Evolutionary conservation across 2,888 invertebrate genomes (phyloP), one percentile per base, ranked within the genome.

Genomic region (Trichopria drosophilae): DNA sequence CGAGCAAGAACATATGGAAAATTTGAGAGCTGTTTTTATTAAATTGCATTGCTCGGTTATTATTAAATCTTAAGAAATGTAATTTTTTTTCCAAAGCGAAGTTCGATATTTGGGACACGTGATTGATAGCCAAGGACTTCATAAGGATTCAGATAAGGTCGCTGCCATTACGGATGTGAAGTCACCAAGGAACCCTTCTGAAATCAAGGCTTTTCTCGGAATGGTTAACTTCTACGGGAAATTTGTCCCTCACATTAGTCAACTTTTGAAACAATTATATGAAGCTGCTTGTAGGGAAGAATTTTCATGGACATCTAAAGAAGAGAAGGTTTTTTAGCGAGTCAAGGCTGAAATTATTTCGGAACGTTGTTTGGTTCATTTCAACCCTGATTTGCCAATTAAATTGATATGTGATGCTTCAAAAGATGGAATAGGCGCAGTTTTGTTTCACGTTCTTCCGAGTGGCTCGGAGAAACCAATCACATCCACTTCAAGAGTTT

Each of bases 161-260:
- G 15, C 13, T 10, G 69, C 66, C 0, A 71, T 73, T 13, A 16
- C 61, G 10, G 54, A 65, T 4, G 52, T 63, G 39, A 56, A 60
- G 9, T 44, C 10, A 32, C 69, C 67, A 4, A 50, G 47, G 15
- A 58, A 66, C 41, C 50, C 60, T 0, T 46, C 51, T 19, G 57
- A 63, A 51, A 43, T 69, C 0, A 58, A 57, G 24, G 59, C 68
- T 1, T 71, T 70, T 53, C 29, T 65, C 2, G 72, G 72, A 0
- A 59, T 71, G 47, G 53, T 70, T 0, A 72, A 73, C 58, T 76
- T 70, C 58, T 76, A 74, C 53, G 60, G 66, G 6, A 62, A 62
- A 35, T 76, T 75, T 60, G 54, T 73, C 1, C 58, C 63, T 12
- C 61, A 64, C 15, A 54, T 69, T 10, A 44, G 69, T 4, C 46